A percentile compares a stretch with the other conserved stretches of the same genome.
Evolutionary conservation across 2,113 vertebrate species (phyloP).

Genomic region (Burhinus oedicnemus): DNA sequence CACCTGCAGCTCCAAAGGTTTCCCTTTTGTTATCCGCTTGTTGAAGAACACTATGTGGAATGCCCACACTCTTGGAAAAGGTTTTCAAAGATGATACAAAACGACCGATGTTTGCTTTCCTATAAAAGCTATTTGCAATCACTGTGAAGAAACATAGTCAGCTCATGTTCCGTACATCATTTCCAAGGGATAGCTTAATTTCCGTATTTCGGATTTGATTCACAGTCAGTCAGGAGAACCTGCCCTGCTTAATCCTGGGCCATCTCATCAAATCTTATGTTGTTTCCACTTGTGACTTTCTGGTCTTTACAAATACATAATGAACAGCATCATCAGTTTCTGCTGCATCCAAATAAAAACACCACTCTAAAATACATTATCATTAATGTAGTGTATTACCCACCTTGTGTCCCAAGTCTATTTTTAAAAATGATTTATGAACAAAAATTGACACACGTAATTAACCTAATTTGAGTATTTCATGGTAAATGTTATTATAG

Average conservation of each 20-base stretch:
- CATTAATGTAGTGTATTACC: neutral
- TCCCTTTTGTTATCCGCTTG: neutral
- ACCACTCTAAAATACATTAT: neutral
- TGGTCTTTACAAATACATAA: neutral
- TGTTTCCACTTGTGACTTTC: neutral
- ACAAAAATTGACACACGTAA: conserved; percentile 41
- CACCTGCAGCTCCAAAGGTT: neutral
- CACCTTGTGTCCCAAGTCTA: conserved; percentile 8
- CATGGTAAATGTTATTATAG: conserved; percentile 39
- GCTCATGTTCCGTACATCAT: neutral
- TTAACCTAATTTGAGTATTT: conserved; percentile 49
- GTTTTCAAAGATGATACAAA: neutral
- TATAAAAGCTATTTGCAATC: neutral
- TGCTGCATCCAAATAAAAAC: neutral
- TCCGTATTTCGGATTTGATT: neutral
- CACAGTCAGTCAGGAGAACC: neutral
- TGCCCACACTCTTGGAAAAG: neutral
- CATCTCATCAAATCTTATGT: neutral
- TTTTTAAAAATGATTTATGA: conserved; percentile 62
- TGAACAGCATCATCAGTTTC: neutral
- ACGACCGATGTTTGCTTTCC: neutral
- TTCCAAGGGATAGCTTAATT: neutral
- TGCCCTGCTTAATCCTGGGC: neutral
- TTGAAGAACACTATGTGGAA: neutral
- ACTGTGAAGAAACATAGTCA: neutral